Base-by-base conservation (phyloP, 2,113 vertebrate genomes). In the Passerina amoena region DNA sequence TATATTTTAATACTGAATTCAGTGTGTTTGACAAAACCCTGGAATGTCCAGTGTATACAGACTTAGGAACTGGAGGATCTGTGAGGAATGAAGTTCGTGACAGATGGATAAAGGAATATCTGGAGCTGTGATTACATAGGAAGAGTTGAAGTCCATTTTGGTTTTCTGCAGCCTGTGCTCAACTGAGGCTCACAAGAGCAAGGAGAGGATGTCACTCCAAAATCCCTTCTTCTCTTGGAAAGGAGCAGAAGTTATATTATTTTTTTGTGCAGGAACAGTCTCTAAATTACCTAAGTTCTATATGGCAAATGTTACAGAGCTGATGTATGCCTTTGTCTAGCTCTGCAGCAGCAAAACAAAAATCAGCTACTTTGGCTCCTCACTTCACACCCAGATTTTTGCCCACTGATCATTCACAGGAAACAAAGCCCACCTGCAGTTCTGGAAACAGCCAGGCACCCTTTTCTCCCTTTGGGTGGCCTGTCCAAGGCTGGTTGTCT, bases 31-130 rank as follows among this genome's bases (percentile, higher is more conserved):
- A 82, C 86, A 82, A 69, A 89, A 82, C 25, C n/a, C 57, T 91
- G 93, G 94, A 96, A 95, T 94, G 90, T 61, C 53, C 87, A 92
- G 54, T 95, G 82, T 95, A 94, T 82, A 91, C 96, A 89, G 77
- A 92, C 79, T 79, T 96, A 69, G 84, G 91, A 95, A 91, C 86
- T 85, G 45, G 60, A 72, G 81, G 93, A 92, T 96, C 81, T 91
- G 75, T 87, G 66, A 94, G 93, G 96, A 94, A 96, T 91, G 86
- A 96, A 79, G 84, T 48, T 90, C 70, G 50, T 73, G 54, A 90
- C 84, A 96, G 86, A 40, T 89, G 84, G 65, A 77, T 78, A 76
- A 77, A 82, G 63, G 70, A 83, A 91, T 78, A 76, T 69, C 37
- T 90, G 78, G 66, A 85, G 53, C 44, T 69, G 28, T 56, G 33